Base-by-base conservation (phyloP, 2,113 vertebrate species). In the Tupaia chinensis region DNA sequence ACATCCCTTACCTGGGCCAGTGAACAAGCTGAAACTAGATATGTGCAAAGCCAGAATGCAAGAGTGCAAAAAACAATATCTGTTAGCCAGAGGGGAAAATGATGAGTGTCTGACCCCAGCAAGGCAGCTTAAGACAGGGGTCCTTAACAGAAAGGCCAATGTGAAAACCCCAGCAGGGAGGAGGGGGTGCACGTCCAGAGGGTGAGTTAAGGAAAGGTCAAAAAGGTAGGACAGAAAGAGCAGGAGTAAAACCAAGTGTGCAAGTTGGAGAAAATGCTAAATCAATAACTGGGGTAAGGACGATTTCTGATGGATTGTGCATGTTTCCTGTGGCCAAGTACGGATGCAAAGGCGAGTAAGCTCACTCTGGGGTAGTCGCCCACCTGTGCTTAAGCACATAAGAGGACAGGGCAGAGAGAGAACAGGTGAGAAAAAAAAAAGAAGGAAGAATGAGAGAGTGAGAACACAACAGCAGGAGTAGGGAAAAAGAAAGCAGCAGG, bases 221-320 rank as follows among this genome's bases (percentile, higher is more conserved):
- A n/a, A 93, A 60, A 54, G 32, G 10, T 11, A 68, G 22, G 53
- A 73, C 17, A 27, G 53, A 77, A 44, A 25, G 4, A 58, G 7
- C 9, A 66, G n/a, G 9, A 25, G 29, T 32, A 22, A 12, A 68
- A 69, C n/a, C 44, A 17, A 58, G 56, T 80, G 63, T 54, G 12
- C 60, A 16, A 54, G 19, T 1, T 85, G 32, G 13, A 78, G 76
- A 13, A 68, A 34, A 60, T 7, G 5, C 19, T 65, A 16, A 65
- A 34, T 32, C 56, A 66, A 5, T 17, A 58, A 19, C 3, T 5
- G 19, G 22, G 6, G 44, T 12, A 32, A 7, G 13, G 58, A 69
- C 1, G 14, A n/a, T n/a, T n/a, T 34, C 60, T n/a, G 73, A 66
- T 0, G 9, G 22, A 17, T 3, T 7, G 3, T 1, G 3, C 5